Conservation (phyloP, 2,797 vertebrate genomes). For the Chanos chanos region DNA sequence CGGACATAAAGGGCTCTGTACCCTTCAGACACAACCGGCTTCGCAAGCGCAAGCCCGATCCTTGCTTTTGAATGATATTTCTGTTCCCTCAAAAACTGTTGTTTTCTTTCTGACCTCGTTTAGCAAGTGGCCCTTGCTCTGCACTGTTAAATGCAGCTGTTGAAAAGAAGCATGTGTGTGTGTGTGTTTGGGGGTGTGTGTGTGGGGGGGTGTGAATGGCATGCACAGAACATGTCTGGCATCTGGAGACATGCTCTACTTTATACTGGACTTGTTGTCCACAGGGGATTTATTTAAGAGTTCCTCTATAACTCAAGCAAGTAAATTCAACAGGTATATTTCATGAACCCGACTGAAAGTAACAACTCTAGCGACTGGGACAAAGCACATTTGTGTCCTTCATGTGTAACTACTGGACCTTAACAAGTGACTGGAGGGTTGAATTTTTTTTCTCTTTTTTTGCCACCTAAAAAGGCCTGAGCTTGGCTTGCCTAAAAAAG, state of each 20-base stretch:
- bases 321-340: conserved; percentile 11
- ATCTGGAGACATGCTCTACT: conserved; percentile 22
- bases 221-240: conserved; percentile 36
- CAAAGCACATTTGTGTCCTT: background rate
- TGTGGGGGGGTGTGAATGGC: conserved; percentile 37
- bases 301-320: background rate
- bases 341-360: background rate
- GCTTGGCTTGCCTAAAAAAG: no score
- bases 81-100: conserved; percentile 26
- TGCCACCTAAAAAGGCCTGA: no score
- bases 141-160: conserved; percentile 31
- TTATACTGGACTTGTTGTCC: conserved; percentile 8
- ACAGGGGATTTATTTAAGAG: background rate
- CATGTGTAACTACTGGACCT: no score
- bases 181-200: conserved; percentile 18
- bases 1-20: conserved; percentile 53
- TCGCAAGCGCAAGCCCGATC: conserved; percentile 22
- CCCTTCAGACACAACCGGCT: conserved; percentile 47
- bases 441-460: no score
- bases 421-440: no score
- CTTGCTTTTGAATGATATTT: conserved; percentile 21
- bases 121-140: conserved; percentile 23
- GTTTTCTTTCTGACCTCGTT: conserved; percentile 29
- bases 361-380: background rate
- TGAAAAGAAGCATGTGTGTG: background rate